Evolutionary conservation across 2,888 invertebrate species (phyloP), one percentile per base, ranked within the genome.

Genomic region (Chloroclystis v-ata): DNA sequence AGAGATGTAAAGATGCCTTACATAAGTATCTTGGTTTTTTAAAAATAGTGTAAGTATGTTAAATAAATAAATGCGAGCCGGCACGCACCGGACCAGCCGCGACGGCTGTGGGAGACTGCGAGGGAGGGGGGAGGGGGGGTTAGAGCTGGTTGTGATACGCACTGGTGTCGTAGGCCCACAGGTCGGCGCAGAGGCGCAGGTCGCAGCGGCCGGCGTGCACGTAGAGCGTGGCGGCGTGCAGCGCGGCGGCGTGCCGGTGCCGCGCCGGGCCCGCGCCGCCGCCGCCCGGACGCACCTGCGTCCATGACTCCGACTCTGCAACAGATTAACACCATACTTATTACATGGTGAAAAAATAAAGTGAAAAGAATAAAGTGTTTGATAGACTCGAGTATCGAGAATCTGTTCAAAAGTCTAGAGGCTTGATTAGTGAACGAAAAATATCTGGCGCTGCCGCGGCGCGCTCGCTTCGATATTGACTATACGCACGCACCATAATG

Each of bases 191-290:
- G 62, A 92, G 93, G 57, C 93, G 91, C 47, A 97, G 90, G 84
- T 96, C 95, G 54, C 93, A 93, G 93, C 94, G 95, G 0, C 97
- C 97, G 11, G 95, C 97, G 79, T 94, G 96, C 68, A 97, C 90
- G 92, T 95, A 96, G 90, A 97, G 94, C 2, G 92, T 89, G 58
- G 91, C 91, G 62, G 90, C 93, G 77, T 94, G 92, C 52, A 95
- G 84, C 35, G 95, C 92, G 1, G 95, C 94, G 0, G 95, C 93
- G 87, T 97, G 97, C 63, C 94, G 94, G 87, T 96, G 95, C 8
- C 96, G 90, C 28, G 93, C 91, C 39, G 93, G 91, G 54, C 87
- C 89, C 58, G 83, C 64, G 43, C 66, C 65, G 10, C 54, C 64
- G 43, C 66, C 65, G n/a, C 54, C 54, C 54, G 80, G 74, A 54